Evolutionary conservation across 2,113 vertebrate species (phyloP).

Genomic region (Tiliqua scincoides): DNA sequence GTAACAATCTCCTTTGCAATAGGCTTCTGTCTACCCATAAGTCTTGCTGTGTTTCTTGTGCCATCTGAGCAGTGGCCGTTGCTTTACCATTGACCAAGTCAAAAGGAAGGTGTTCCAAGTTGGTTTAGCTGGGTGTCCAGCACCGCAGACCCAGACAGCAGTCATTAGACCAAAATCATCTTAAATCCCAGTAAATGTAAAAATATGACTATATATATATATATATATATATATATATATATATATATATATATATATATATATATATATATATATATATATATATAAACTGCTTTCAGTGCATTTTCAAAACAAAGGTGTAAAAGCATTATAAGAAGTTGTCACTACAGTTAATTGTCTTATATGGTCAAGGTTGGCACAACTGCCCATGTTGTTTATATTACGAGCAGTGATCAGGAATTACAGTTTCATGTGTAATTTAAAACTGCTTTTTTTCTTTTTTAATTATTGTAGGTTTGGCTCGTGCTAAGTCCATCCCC

Average conservation of each 20-base stretch:
- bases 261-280: too few relatives aligned
- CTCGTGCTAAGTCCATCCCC: constrained; percentile 86
- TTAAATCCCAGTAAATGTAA: neutral
- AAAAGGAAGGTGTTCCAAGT: too few relatives aligned
- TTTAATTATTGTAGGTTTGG: constrained; percentile 78
- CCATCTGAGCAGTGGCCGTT: too few relatives aligned
- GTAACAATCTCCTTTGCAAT: too few relatives aligned
- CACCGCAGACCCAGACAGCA: neutral
- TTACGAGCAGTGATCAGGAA: neutral
- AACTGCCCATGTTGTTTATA: neutral
- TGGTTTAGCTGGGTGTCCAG: too few relatives aligned
- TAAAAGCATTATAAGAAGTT: constrained; percentile 18
- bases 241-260: too few relatives aligned
- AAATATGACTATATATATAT: too few relatives aligned
- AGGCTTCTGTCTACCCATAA: too few relatives aligned
- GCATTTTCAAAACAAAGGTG: constrained; percentile 28
- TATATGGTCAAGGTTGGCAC: neutral
- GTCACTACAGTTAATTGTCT: neutral
- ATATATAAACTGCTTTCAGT: constrained; percentile 4
- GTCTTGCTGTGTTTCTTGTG: too few relatives aligned
- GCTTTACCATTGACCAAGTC: too few relatives aligned
- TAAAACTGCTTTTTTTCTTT: neutral
- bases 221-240: too few relatives aligned
- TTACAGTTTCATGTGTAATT: neutral
- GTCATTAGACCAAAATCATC: neutral